Evolutionary conservation across 1,140 invertebrate species (phyloP).

Genomic region (Phthorimaea operculella): DNA sequence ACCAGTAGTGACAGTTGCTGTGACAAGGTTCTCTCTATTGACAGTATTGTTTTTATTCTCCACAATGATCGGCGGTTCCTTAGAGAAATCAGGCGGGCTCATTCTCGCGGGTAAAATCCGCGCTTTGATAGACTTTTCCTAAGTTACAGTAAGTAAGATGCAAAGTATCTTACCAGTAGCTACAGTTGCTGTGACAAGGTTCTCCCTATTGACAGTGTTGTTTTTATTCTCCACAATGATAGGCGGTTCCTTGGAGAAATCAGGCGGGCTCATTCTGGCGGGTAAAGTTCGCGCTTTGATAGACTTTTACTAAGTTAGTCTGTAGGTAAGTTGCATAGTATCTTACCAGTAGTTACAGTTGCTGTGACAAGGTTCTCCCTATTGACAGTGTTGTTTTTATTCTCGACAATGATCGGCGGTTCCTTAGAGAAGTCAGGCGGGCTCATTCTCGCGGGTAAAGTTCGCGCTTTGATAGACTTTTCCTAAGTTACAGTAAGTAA

Average conservation of each 20-base stretch:
- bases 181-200: slow-evolving; percentile 47
- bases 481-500: no score
- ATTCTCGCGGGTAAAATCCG: slow-evolving; percentile 82
- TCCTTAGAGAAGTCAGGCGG: slow-evolving; percentile 71
- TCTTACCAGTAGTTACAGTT: slow-evolving; percentile 43
- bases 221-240: slow-evolving; percentile 63
- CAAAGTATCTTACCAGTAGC: slow-evolving; percentile 47
- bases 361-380: slow-evolving; percentile 59
- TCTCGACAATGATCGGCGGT: slow-evolving; percentile 57
- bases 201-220: slow-evolving; percentile 66
- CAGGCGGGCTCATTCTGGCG: slow-evolving; percentile 81
- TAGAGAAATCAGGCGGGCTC: slow-evolving; percentile 73
- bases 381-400: slow-evolving; percentile 66
- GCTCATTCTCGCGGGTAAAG: slow-evolving; percentile 82
- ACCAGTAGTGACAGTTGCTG: slow-evolving; percentile 44
- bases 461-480: slow-evolving; percentile 70
- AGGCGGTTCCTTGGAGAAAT: slow-evolving; percentile 66
- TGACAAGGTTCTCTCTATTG: slow-evolving; percentile 62
- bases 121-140: slow-evolving; percentile 67
- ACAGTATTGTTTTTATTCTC: slow-evolving; percentile 66
- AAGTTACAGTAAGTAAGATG: no score
- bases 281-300: slow-evolving; percentile 76
- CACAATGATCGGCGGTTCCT: slow-evolving; percentile 60
- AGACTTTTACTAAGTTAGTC: no score
- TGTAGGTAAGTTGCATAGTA: no score